phyloP scores from a whole-genome alignment of 64 coral and sea anemone genomes.

The Trachythela sp. region DNA sequence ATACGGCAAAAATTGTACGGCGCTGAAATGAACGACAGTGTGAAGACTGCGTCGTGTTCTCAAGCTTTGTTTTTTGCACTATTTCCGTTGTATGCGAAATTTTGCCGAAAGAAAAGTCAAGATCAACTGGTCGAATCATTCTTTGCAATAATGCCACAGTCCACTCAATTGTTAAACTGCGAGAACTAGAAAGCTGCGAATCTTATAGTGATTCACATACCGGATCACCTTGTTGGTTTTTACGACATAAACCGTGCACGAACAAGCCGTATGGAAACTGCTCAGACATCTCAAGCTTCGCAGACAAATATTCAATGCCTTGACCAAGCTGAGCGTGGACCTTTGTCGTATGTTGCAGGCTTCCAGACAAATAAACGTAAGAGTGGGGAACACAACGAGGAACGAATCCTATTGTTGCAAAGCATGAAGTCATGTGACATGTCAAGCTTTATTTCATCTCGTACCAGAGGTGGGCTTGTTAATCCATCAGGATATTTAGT shows the following conservation, averaged over 20 bases:
- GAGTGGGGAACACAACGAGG: neutral
- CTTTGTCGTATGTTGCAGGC: neutral
- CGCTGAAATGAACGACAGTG: too few species aligned
- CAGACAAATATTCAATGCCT: too few species aligned
- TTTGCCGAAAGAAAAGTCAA: neutral
- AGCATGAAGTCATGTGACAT: neutral
- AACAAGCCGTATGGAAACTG: too few species aligned
- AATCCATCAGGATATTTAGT: neutral
- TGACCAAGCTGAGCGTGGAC: neutral
- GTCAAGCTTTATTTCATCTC: neutral
- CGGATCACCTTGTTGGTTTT: neutral
- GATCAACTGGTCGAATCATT: neutral
- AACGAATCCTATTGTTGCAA: neutral
- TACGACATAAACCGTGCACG: neutral
- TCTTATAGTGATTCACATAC: neutral
- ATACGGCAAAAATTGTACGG: neutral
- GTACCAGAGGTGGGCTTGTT: neutral
- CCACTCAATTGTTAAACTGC: too few species aligned
- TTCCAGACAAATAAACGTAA: neutral
- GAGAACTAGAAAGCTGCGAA: neutral
- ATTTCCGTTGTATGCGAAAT: too few species aligned
- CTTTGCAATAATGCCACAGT: neutral
- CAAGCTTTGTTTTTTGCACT: too few species aligned
- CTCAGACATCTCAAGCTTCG: too few species aligned
- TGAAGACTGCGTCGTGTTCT: too few species aligned